Conservation (phyloP, 2,113 vertebrate genomes). For the Corydoras sp. region DNA sequence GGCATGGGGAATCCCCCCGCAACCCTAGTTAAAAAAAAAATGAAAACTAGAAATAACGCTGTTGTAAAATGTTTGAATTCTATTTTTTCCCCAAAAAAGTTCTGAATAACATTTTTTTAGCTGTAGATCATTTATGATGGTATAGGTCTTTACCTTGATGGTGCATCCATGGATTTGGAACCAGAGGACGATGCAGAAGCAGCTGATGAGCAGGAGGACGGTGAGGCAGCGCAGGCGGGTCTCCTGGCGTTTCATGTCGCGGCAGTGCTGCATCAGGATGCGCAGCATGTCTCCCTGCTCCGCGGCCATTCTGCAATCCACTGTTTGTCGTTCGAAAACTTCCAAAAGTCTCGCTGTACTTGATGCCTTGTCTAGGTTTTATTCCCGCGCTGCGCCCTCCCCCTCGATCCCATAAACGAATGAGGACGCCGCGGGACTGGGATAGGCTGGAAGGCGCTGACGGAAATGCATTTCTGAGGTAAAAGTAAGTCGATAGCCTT, state of each 20-base stretch:
- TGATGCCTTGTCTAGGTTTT: background rate
- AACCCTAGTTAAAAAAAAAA: too few species aligned
- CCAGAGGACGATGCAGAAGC: constrained; percentile 2
- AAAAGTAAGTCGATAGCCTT: too few species aligned
- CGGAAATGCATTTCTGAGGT: too few species aligned
- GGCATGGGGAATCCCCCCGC: too few species aligned
- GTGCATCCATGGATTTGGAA: background rate
- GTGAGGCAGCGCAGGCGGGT: constrained; percentile 1
- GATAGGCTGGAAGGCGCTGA: too few species aligned
- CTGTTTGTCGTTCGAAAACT: background rate
- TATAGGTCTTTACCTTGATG: background rate
- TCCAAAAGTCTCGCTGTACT: background rate
- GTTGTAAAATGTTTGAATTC: too few species aligned
- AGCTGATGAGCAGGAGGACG: background rate
- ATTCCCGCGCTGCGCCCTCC: background rate
- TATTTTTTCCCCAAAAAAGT: too few species aligned
- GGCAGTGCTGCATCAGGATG: background rate
- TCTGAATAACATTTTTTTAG: too few species aligned
- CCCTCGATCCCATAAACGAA: too few species aligned
- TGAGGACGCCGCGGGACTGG: too few species aligned
- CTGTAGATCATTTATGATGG: too few species aligned
- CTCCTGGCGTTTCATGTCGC: constrained; percentile 22
- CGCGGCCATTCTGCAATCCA: background rate
- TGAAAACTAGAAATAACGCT: too few species aligned
- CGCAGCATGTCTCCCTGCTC: background rate